These are phyloP conservation scores for Nasonia vitripennis DNA, from an alignment of 1,140 invertebrate genomes.

Conservation along the genomic window DNA sequence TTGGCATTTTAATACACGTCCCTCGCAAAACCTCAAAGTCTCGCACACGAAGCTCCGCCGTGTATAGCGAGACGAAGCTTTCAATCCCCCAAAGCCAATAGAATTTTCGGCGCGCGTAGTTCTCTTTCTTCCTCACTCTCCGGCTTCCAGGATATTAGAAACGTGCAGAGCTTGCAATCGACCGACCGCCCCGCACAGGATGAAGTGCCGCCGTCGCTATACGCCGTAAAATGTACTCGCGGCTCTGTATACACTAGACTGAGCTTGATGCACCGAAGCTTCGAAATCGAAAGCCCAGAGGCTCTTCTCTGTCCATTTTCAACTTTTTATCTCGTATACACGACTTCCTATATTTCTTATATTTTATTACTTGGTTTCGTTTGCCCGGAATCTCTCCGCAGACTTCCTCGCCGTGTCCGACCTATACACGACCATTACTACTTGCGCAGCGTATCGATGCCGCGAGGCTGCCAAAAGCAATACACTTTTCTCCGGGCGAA, in stretches of 20 bases:
- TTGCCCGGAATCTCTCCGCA: neutral
- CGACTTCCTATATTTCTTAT: neutral
- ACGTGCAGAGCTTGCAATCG: constrained; percentile 62
- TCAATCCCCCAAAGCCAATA: constrained; percentile 39
- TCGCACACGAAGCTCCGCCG: neutral
- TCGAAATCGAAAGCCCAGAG: neutral
- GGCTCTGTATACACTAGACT: neutral
- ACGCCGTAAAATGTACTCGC: neutral
- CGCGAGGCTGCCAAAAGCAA: neutral
- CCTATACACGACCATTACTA: too few relatives aligned
- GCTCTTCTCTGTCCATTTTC: neutral
- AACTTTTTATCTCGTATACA: neutral
- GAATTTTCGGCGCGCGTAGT: constrained; percentile 53
- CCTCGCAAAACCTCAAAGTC: neutral
- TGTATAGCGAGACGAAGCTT: neutral
- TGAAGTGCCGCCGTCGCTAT: neutral
- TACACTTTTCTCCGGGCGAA: neutral
- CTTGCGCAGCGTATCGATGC: too few relatives aligned
- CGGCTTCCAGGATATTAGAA: constrained; percentile 64
- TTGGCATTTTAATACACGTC: neutral
- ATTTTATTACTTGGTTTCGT: neutral
- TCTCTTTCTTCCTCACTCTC: constrained; percentile 41
- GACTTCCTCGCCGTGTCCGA: neutral
- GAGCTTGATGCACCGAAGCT: neutral
- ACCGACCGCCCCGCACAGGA: constrained; percentile 25